Evolutionary conservation across 53 echinoderm and acorn worm species (phyloP).

Genomic region (Echinarachnius parma): DNA sequence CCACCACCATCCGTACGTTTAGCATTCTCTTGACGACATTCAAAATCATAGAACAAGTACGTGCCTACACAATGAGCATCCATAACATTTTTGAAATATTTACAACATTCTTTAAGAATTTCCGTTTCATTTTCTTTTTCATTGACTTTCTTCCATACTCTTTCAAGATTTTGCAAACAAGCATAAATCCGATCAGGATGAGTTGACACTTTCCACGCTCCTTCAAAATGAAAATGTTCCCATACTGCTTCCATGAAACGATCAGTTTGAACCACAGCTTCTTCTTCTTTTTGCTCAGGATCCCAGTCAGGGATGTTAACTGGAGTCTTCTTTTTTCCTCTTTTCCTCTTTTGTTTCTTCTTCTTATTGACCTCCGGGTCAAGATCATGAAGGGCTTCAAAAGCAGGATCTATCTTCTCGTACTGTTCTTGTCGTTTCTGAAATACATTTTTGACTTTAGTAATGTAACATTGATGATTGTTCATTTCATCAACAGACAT

Average conservation of each 20-base stretch:
- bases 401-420: no score
- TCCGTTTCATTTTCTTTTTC: not conserved
- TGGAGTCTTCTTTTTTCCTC: not conserved
- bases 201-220: not conserved
- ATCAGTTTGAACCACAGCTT: not conserved
- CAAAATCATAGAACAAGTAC: not conserved
- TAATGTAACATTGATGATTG: constrained; percentile 5
- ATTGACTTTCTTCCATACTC: not conserved
- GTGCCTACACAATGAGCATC: not conserved
- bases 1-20: not conserved
- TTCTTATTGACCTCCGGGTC: no score
- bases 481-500: not conserved
- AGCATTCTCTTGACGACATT: not conserved
- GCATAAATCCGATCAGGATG: not conserved
- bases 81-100: not conserved
- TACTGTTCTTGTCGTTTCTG: no score
- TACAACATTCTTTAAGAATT: not conserved
- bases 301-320: no score
- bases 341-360: not conserved
- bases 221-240: not conserved
- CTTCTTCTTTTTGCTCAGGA: not conserved
- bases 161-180: not conserved
- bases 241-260: not conserved
- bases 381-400: not conserved
- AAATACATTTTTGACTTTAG: not conserved